A percentile compares a stretch with the other conserved stretches of the same genome.
Evolutionary conservation across 1,140 invertebrate genomes (phyloP).

Genomic region (Ips nitidus): DNA sequence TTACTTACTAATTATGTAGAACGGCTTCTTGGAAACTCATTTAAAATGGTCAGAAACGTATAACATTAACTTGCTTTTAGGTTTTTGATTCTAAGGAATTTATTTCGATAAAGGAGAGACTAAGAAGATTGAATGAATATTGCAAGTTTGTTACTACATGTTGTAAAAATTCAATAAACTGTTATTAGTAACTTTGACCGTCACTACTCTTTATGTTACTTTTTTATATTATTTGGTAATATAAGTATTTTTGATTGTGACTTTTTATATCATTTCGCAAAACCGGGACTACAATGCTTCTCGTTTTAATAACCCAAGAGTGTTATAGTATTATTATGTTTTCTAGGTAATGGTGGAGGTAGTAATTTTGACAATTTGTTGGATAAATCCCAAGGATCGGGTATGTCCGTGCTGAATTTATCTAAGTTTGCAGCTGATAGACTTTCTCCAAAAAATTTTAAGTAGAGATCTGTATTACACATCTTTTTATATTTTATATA

Average conservation of each 20-base stretch:
- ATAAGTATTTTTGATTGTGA: not conserved
- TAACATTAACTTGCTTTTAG: slow-evolving; percentile 11
- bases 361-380: slow-evolving; percentile 29
- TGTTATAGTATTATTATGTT: slow-evolving; percentile 15
- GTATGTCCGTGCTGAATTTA: slow-evolving; percentile 31
- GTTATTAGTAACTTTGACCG: slow-evolving; percentile 12
- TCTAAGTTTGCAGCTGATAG: slow-evolving; percentile 36
- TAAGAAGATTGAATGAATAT: slow-evolving; percentile 7
- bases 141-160: slow-evolving; percentile 29
- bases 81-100: slow-evolving; percentile 14
- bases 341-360: slow-evolving; percentile 22
- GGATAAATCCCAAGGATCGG: slow-evolving; percentile 15
- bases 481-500: too few relatives aligned
- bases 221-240: slow-evolving; percentile 3
- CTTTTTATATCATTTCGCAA: not conserved
- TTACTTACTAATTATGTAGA: not conserved
- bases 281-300: too few relatives aligned
- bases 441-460: slow-evolving; percentile 37
- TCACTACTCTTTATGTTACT: not conserved
- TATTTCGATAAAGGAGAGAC: too few relatives aligned
- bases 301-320: slow-evolving; percentile 3
- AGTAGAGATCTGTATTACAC: not conserved
- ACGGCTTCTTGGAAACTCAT: not conserved
- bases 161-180: slow-evolving; percentile 33
- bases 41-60: not conserved